Percentiles rank a stretch among this genome's conserved stretches.
These are phyloP conservation scores for Seira ritae DNA, from an alignment of 2,888 invertebrate species.

Conservation along the genomic window DNA sequence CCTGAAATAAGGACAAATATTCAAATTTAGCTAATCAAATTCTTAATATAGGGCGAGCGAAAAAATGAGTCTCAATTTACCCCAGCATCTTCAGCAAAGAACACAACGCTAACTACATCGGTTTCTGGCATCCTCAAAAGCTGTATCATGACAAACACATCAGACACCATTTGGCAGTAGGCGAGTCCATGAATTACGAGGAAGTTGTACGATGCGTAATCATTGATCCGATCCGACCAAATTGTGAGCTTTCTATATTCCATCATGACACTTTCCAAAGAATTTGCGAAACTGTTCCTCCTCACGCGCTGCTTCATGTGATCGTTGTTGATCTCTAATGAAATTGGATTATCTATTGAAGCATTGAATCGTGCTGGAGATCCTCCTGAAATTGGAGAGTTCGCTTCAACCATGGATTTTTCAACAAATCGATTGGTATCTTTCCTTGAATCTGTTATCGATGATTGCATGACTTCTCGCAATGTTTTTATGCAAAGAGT, in stretches of 20 bases:
- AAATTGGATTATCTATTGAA: too few species aligned
- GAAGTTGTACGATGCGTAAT: slow-evolving; percentile 51
- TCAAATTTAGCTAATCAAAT: background rate
- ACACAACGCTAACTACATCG: slow-evolving; percentile 51
- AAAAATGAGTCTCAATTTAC: slow-evolving; percentile 36
- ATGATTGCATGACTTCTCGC: slow-evolving; percentile 13
- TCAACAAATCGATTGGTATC: slow-evolving; percentile 25
- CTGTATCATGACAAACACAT: slow-evolving; percentile 64
- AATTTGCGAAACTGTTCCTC: too few species aligned
- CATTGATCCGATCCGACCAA: slow-evolving; percentile 53
- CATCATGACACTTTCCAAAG: slow-evolving; percentile 38
- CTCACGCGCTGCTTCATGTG: too few species aligned
- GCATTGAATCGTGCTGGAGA: background rate
- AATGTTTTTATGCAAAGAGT: slow-evolving; percentile 40
- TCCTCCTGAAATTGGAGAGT: background rate
- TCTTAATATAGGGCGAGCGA: too few species aligned
- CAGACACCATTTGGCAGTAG: slow-evolving; percentile 61
- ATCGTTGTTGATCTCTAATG: too few species aligned
- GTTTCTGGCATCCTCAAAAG: slow-evolving; percentile 55
- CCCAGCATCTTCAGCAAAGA: slow-evolving; percentile 59
- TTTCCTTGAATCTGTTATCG: background rate
- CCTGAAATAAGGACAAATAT: slow-evolving; percentile 18
- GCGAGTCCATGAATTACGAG: slow-evolving; percentile 51
- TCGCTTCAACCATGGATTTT: background rate
- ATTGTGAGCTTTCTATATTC: slow-evolving; percentile 54